Evolutionary conservation across 1,140 invertebrate species (phyloP).

Genomic region (Lordiphosa stackelbergi): DNA sequence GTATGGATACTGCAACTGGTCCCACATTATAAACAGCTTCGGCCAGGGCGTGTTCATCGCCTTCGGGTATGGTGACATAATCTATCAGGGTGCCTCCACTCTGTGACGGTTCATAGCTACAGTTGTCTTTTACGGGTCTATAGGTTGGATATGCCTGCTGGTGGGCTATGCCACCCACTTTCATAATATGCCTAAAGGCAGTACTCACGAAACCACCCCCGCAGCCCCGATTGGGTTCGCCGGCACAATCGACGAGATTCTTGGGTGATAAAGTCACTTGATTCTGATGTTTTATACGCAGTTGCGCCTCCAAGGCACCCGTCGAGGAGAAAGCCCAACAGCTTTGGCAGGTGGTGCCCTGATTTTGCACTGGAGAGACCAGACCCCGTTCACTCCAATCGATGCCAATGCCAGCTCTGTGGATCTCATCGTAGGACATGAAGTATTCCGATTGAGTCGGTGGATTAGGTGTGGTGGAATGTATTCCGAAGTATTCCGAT

Average conservation of each 20-base stretch:
- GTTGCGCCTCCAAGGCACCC: slow-evolving; percentile 87
- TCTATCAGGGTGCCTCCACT: slow-evolving; percentile 7
- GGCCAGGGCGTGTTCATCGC: slow-evolving; percentile 82
- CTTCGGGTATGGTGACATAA: slow-evolving; percentile 80
- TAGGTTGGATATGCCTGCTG: slow-evolving; percentile 84
- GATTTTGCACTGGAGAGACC: slow-evolving; percentile 79
- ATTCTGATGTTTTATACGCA: slow-evolving; percentile 79
- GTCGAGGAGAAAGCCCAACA: slow-evolving; percentile 93
- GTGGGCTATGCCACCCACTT: slow-evolving; percentile 86
- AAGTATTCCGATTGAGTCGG: not conserved
- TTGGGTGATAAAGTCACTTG: slow-evolving; percentile 92
- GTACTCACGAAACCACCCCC: slow-evolving; percentile 87
- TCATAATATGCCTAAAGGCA: slow-evolving; percentile 85
- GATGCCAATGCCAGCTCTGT: too few species aligned
- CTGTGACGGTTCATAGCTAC: not conserved
- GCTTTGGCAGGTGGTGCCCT: slow-evolving; percentile 87
- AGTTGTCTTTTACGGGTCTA: slow-evolving; percentile 80
- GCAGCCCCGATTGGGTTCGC: slow-evolving; percentile 90
- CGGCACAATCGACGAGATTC: slow-evolving; percentile 92
- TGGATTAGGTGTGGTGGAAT: not conserved
- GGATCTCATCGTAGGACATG: slow-evolving; percentile 12
- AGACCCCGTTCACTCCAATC: too few species aligned
- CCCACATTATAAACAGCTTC: slow-evolving; percentile 84
- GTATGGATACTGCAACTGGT: slow-evolving; percentile 31
- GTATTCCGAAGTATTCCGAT: too few species aligned